These are phyloP conservation scores for Melikaiella ostensackeni DNA, from an alignment of 2,888 invertebrate genomes.

Conservation along the genomic window DNA sequence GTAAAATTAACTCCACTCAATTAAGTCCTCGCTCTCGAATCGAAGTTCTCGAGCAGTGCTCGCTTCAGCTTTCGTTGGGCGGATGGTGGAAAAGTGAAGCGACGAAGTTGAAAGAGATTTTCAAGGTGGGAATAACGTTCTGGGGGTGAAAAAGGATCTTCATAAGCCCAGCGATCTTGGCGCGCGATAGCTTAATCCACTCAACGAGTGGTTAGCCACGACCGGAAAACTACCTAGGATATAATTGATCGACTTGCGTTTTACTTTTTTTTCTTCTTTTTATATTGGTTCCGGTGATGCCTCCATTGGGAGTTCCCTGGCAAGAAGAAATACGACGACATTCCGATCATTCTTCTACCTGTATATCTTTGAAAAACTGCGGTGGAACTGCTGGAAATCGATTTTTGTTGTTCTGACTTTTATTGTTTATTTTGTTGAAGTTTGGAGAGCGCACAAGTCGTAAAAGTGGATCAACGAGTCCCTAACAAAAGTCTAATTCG, in stretches of 20 bases:
- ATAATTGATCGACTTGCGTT: not conserved
- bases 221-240: conserved; percentile 49
- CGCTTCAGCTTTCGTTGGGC: conserved; percentile 54
- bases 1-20: conserved; percentile 72
- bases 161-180: conserved; percentile 50
- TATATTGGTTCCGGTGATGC: not conserved
- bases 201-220: conserved; percentile 52
- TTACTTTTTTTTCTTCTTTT: not conserved
- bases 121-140: conserved; percentile 1
- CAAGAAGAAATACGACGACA: not conserved
- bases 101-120: conserved; percentile 21
- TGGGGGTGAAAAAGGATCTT: not conserved
- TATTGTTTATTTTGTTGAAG: no score
- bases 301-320: not conserved
- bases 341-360: not conserved
- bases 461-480: not conserved
- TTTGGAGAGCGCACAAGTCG: not conserved
- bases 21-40: conserved; percentile 67
- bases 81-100: conserved; percentile 40
- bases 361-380: not conserved
- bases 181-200: conserved; percentile 59
- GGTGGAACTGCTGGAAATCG: not conserved
- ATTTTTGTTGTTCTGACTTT: not conserved
- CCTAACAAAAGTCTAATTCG: not conserved
- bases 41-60: conserved; percentile 61